Evolutionary conservation across 2,888 invertebrate species (phyloP).

Genomic region (Drosophila borealis): DNA sequence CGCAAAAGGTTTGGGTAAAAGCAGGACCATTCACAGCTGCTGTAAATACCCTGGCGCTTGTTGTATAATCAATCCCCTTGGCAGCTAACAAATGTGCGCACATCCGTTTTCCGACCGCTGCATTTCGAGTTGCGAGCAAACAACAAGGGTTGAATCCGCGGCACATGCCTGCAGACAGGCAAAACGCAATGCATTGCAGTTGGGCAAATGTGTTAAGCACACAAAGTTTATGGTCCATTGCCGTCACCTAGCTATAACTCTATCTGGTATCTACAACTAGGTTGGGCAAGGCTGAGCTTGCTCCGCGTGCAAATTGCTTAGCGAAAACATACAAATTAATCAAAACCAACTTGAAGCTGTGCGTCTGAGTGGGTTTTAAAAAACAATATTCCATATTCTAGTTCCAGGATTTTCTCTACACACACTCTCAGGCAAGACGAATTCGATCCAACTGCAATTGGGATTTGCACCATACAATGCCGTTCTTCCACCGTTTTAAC

Average conservation of each 20-base stretch:
- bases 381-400: constrained; percentile 26
- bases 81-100: constrained; percentile 74
- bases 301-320: constrained; percentile 35
- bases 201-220: constrained; percentile 69
- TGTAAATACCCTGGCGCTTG: constrained; percentile 69
- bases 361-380: constrained; percentile 48
- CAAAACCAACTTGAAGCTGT: constrained; percentile 70
- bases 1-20: constrained; percentile 9
- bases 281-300: neutral
- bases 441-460: constrained; percentile 9
- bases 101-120: constrained; percentile 66
- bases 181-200: constrained; percentile 75
- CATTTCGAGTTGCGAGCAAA: constrained; percentile 21
- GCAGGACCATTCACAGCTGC: constrained; percentile 23
- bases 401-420: neutral
- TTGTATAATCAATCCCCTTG: constrained; percentile 66
- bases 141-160: constrained; percentile 14
- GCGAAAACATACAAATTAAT: constrained; percentile 76
- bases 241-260: constrained; percentile 69
- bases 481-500: constrained; percentile 15
- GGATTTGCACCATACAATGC: too few species aligned
- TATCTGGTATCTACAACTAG: constrained; percentile 44
- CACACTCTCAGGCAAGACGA: neutral
- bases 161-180: constrained; percentile 42
- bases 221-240: constrained; percentile 62